Percentiles rank a stretch among this genome's conserved stretches.
Conservation (phyloP, 2,888 invertebrate genomes). For the Drosophila merina region DNA sequence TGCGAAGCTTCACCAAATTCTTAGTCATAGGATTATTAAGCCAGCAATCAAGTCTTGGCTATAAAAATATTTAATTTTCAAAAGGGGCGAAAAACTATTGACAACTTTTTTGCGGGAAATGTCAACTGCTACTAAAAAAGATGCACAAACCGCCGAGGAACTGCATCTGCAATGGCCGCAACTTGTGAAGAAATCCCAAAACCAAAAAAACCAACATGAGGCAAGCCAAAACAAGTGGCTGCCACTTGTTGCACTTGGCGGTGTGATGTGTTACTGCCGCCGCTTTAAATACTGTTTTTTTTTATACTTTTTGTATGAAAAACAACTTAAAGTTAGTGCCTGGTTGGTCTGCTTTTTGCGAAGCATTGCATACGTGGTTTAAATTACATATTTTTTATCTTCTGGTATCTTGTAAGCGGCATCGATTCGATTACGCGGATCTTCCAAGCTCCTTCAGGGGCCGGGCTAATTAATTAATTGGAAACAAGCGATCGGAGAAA, state of each 20-base stretch:
- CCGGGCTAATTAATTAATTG: slow-evolving; percentile 49
- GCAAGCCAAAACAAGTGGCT: slow-evolving; percentile 15
- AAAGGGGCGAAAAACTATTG: slow-evolving; percentile 17
- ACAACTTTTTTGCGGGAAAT: slow-evolving; percentile 34
- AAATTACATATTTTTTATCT: slow-evolving; percentile 18
- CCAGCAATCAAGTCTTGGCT: slow-evolving; percentile 7
- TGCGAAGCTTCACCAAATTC: not conserved
- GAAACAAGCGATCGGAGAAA: slow-evolving; percentile 18
- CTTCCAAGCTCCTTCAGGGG: slow-evolving; percentile 16
- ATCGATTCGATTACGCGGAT: slow-evolving; percentile 26
- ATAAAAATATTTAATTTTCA: slow-evolving; percentile 21
- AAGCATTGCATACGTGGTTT: slow-evolving; percentile 18
- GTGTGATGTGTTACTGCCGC: slow-evolving; percentile 18
- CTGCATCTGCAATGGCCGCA: slow-evolving; percentile 45
- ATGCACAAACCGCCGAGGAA: slow-evolving; percentile 5
- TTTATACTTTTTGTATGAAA: slow-evolving; percentile 16
- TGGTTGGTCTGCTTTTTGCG: slow-evolving; percentile 5
- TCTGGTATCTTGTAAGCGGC: slow-evolving; percentile 43
- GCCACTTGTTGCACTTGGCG: slow-evolving; percentile 32
- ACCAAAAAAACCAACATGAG: slow-evolving; percentile 14
- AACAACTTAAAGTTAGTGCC: slow-evolving; percentile 21
- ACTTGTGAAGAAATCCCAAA: slow-evolving; percentile 36
- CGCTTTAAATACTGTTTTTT: slow-evolving; percentile 14
- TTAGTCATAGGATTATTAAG: not conserved
- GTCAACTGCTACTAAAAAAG: slow-evolving; percentile 7